Evolutionary conservation across 2,113 vertebrate species (phyloP).

Genomic region (Rhombomys opimus): DNA sequence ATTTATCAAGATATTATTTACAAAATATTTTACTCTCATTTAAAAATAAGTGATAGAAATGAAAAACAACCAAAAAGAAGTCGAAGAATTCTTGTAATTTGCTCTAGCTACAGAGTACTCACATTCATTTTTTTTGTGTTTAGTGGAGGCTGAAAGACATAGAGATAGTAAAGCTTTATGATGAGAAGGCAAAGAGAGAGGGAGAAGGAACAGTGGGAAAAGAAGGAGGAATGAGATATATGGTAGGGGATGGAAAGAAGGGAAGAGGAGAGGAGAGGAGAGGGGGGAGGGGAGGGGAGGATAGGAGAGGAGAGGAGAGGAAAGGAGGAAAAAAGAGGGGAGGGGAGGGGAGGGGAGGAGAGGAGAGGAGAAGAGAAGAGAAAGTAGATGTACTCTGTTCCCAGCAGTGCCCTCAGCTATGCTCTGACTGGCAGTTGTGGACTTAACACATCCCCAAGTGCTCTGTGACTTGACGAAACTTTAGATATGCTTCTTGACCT

Average conservation of each 20-base stretch:
- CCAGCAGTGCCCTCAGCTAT: background rate
- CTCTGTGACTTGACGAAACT: background rate
- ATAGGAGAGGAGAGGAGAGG: background rate
- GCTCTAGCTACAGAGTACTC: background rate
- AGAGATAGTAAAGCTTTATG: background rate
- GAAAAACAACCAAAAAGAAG: background rate
- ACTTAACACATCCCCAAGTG: too few relatives aligned
- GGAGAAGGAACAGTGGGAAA: background rate
- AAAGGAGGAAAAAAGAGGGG: background rate
- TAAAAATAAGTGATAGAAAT: background rate
- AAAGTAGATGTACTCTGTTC: background rate
- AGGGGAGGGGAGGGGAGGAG: background rate
- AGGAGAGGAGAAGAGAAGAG: background rate
- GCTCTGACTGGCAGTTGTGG: background rate
- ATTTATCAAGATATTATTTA: background rate
- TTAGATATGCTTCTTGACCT: background rate
- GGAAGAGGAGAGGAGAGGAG: too few relatives aligned
- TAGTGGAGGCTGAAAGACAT: background rate
- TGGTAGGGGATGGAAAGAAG: background rate
- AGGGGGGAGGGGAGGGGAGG: background rate
- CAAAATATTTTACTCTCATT: background rate
- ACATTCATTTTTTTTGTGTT: background rate
- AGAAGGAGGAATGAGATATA: background rate
- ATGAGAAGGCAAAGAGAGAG: background rate
- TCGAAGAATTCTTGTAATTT: background rate